Evolutionary conservation across 2,888 invertebrate genomes (phyloP).

Genomic region (Rhopalosiphum nymphaeae): DNA sequence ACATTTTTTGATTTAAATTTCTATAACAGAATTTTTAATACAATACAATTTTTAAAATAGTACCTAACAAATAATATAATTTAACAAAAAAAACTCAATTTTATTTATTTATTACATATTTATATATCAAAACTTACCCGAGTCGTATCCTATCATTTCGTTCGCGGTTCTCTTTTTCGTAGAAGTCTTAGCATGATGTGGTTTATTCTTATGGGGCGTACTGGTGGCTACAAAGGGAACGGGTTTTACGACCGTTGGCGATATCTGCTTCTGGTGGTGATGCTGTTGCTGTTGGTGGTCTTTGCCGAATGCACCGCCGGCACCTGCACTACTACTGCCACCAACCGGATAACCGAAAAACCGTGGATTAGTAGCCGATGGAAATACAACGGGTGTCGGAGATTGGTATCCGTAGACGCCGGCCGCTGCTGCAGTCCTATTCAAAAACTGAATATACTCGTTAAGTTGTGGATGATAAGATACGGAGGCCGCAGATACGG

Average conservation of each 20-base stretch:
- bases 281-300: conserved; percentile 67
- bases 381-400: conserved; percentile 25
- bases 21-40: background rate
- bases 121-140: conserved; percentile 16
- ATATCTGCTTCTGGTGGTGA: background rate
- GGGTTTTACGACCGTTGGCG: conserved; percentile 11
- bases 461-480: conserved; percentile 66
- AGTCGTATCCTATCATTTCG: background rate
- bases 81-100: background rate
- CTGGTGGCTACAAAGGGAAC: background rate
- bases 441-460: conserved; percentile 67
- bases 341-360: conserved; percentile 64
- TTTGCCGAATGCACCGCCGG: conserved; percentile 72
- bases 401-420: conserved; percentile 26
- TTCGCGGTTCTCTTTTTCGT: background rate
- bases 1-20: background rate
- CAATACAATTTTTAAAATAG: background rate
- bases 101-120: background rate
- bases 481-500: conserved; percentile 70
- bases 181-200: background rate
- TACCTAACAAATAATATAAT: background rate
- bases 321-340: conserved; percentile 70
- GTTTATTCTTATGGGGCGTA: background rate
- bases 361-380: conserved; percentile 8
- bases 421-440: conserved; percentile 63